Evolutionary conservation across 1,140 invertebrate species (phyloP).

Genomic region (Wasmannia auropunctata): DNA sequence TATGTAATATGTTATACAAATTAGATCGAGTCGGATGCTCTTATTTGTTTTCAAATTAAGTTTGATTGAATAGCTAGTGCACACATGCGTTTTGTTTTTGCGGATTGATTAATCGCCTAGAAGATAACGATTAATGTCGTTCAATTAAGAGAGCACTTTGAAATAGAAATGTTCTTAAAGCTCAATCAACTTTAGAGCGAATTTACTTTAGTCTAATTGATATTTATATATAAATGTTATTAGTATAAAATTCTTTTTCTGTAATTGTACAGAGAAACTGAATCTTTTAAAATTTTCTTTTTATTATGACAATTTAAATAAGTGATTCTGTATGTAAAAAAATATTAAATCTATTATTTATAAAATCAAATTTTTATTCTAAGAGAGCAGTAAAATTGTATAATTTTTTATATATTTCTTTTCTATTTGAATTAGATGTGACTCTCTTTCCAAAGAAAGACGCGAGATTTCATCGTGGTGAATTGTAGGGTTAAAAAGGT

Average conservation of each 20-base stretch:
- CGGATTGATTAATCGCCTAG: not conserved
- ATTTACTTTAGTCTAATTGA: not conserved
- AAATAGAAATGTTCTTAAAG: not conserved
- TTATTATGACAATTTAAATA: not conserved
- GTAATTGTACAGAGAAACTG: not conserved
- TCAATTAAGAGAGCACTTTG: not conserved
- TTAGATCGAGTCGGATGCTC: not conserved
- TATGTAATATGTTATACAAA: not conserved
- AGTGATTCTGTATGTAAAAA: not conserved
- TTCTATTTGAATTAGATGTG: constrained; percentile 8
- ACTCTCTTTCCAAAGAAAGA: constrained; percentile 28
- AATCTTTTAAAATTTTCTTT: not conserved
- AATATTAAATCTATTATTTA: not conserved
- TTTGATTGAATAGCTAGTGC: not conserved
- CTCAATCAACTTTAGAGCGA: not conserved
- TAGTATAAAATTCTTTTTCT: not conserved
- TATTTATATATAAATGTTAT: not conserved
- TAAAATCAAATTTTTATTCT: not conserved
- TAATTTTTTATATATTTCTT: not conserved
- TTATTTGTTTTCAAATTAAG: not conserved
- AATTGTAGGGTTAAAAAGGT: constrained; percentile 66
- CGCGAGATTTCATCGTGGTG: constrained; percentile 53
- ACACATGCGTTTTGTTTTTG: not conserved
- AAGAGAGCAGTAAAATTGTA: not conserved
- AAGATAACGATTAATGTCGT: not conserved